These are phyloP conservation scores for Cyclophora punctaria DNA, from an alignment of 2,888 invertebrate genomes.

Conservation along the genomic window DNA sequence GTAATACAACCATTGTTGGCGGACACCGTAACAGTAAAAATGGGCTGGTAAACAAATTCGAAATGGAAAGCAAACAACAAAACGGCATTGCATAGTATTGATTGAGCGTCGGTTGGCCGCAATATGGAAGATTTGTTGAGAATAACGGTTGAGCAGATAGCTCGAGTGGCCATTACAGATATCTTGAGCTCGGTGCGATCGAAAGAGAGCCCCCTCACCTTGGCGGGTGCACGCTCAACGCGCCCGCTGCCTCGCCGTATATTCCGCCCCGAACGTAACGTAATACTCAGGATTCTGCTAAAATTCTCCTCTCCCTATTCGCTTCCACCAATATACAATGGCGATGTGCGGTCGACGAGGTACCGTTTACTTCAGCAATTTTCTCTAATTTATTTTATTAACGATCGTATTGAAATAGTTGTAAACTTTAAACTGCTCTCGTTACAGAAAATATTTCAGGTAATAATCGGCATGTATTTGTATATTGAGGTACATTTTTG, in stretches of 20 bases:
- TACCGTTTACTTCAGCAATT: conserved; percentile 9
- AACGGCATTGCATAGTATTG: conserved; percentile 42
- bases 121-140: conserved; percentile 66
- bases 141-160: conserved; percentile 64
- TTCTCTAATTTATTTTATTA: conserved; percentile 7
- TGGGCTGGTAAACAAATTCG: conserved; percentile 27
- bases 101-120: conserved; percentile 54
- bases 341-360: conserved; percentile 14
- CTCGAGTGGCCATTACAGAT: conserved; percentile 71
- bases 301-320: conserved; percentile 26
- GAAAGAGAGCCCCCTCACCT: conserved; percentile 50
- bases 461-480: too few species aligned
- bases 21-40: conserved; percentile 9
- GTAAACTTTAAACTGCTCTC: too few species aligned
- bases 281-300: conserved; percentile 29
- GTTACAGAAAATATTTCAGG: too few species aligned
- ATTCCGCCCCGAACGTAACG: conserved; percentile 26
- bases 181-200: conserved; percentile 55
- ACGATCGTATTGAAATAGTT: background rate
- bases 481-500: too few species aligned
- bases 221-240: conserved; percentile 29
- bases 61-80: conserved; percentile 38
- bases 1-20: conserved; percentile 3
- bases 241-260: conserved; percentile 29
- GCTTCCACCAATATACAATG: conserved; percentile 24